Evolutionary conservation across 1,140 invertebrate genomes (phyloP).

Genomic region (Mesaphorura yosii): DNA sequence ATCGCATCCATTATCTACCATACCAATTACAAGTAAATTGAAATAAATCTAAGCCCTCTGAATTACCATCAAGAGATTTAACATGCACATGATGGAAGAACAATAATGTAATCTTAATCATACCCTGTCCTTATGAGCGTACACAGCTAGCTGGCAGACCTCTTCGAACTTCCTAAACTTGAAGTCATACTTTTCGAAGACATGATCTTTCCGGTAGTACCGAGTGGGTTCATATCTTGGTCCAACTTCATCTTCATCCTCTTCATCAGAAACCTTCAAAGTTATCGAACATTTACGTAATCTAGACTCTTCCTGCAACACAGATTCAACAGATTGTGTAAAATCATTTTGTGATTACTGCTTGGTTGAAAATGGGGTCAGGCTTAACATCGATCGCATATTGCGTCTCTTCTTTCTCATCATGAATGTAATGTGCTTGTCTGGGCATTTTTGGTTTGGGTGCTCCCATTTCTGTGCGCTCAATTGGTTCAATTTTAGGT

Average conservation of each 20-base stretch:
- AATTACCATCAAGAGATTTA: neutral
- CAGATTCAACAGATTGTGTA: no score
- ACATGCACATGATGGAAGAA: neutral
- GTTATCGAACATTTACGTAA: no score
- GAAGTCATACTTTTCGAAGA: slow-evolving; percentile 17
- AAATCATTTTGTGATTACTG: no score
- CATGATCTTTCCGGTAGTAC: slow-evolving; percentile 6
- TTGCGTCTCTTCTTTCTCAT: slow-evolving; percentile 7
- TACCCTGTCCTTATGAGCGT: slow-evolving; percentile 9
- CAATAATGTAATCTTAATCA: neutral
- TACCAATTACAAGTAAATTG: no score
- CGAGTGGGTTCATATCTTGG: neutral
- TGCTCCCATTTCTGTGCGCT: neutral
- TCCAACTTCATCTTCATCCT: neutral
- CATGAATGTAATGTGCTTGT: slow-evolving; percentile 20
- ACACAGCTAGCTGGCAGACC: slow-evolving; percentile 3
- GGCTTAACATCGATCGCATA: slow-evolving; percentile 6
- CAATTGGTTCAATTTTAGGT: neutral
- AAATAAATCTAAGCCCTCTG: slow-evolving; percentile 27
- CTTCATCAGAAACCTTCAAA: neutral
- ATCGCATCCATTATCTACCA: slow-evolving; percentile 54
- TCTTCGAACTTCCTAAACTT: slow-evolving; percentile 8
- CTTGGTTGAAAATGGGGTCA: neutral
- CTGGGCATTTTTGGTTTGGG: slow-evolving; percentile 14
- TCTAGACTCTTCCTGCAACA: no score